Evolutionary conservation across 2,113 vertebrate genomes (phyloP), one percentile per base, ranked within the genome.

Genomic region (Pygoscelis antarcticus): DNA sequence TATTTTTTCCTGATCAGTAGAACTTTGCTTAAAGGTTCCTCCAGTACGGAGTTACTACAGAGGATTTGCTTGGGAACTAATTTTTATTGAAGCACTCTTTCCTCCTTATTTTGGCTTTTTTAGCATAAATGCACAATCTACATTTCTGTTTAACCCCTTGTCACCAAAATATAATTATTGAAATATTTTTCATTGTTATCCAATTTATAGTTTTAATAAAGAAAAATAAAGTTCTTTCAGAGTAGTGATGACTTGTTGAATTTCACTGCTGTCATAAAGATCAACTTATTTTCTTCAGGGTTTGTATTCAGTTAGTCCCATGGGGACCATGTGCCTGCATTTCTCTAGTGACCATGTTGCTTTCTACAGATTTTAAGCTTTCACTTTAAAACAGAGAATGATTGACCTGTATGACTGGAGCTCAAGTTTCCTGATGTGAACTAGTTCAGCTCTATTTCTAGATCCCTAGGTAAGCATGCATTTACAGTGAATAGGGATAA

Each of bases 11-110:
- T 69, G 64, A 76, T 87, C 60, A 46, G n/a, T 88, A 87, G 62
- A 91, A 94, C 44, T 96, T 96, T 83, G 60, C 93, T 94, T 84
- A 93, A 94, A 97, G 95, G 36, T 96, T 96, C 52, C 58, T 69
- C 57, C 61, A 80, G 38, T 58, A 42, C 5, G 47, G 52, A 89
- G 52, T 70, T 25, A 46, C 38, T 66, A n/a, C 49, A 71, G 34
- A 54, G 32, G 86, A 36, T 55, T 83, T 95, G 23, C 40, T 30
- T 3, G 17, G 22, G 6, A 90, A 77, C 2, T 74, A 34, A 46
- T 81, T 83, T 92, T 88, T 79, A 40, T 40, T 87, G 38, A 72
- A 85, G 61, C 7, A 47, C 8, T 23, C 26, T 83, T 74, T 38
- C 38, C 65, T 85, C 9, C 14, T 14, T 47, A 62, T 34, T 7